These are phyloP conservation scores for Myotis davidii DNA, from an alignment of 2,113 vertebrate species.

Conservation along the genomic window DNA sequence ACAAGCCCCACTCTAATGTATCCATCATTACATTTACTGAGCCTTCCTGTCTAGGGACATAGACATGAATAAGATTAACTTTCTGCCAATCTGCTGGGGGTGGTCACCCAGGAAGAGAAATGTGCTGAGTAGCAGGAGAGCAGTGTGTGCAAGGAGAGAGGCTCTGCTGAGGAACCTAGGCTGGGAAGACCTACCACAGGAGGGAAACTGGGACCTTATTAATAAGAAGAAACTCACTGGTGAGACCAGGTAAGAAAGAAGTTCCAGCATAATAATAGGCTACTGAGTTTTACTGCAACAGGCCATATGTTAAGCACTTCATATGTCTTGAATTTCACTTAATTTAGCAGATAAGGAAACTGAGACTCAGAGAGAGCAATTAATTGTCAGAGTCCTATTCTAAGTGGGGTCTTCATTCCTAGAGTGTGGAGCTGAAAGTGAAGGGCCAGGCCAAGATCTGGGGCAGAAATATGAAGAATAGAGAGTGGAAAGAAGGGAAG, in stretches of 20 bases:
- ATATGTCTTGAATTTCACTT: not conserved
- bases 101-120: not conserved
- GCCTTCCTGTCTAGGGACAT: not conserved
- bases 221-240: not conserved
- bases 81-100: not conserved
- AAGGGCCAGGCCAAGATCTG: not conserved
- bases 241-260: not conserved
- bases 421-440: not conserved
- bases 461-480: not conserved
- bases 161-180: not conserved
- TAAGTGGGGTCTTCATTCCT: not conserved
- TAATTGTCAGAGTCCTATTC: not conserved
- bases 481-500: not conserved
- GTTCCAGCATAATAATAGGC: not conserved
- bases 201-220: not conserved
- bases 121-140: not conserved
- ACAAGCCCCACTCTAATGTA: not conserved
- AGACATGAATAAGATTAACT: not conserved
- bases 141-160: not conserved
- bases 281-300: not conserved
- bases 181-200: not conserved
- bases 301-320: not conserved
- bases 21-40: not conserved
- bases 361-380: not conserved
- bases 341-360: not conserved